phyloP scores from a whole-genome alignment of 2,888 invertebrate genomes.

The Gymnosoma rotundatum region DNA sequence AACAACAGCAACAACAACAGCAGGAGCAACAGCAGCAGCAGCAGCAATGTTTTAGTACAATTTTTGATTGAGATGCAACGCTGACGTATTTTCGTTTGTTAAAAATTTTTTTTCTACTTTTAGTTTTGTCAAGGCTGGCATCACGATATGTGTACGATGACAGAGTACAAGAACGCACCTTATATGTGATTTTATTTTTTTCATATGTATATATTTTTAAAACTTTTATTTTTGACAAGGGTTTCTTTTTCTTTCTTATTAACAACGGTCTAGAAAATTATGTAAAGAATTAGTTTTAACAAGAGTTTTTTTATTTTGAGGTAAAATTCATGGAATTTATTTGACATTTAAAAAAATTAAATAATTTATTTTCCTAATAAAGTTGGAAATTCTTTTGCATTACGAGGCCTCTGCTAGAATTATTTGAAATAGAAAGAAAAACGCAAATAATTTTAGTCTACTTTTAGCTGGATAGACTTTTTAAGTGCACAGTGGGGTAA shows the following conservation, averaged over 20 bases:
- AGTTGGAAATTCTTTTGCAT: slow-evolving; percentile 18
- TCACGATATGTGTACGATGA: slow-evolving; percentile 6
- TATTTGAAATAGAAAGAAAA: background rate
- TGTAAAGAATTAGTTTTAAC: background rate
- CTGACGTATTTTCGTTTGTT: slow-evolving; percentile 6
- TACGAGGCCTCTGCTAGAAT: background rate
- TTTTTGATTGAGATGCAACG: slow-evolving; percentile 65
- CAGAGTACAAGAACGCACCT: slow-evolving; percentile 49
- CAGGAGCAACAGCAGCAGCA: background rate
- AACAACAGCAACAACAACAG: background rate
- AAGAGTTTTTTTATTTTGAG: background rate
- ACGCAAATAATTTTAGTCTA: no score
- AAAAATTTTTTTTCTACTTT: slow-evolving; percentile 11
- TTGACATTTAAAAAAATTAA: slow-evolving; percentile 58
- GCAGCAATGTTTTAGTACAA: slow-evolving; percentile 6
- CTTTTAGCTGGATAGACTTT: no score
- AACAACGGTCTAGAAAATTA: slow-evolving; percentile 35
- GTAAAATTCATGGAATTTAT: slow-evolving; percentile 31
- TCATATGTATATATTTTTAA: background rate
- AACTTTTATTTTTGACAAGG: slow-evolving; percentile 12
- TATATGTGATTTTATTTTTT: slow-evolving; percentile 11
- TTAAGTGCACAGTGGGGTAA: no score
- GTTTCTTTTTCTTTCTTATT: slow-evolving; percentile 1
- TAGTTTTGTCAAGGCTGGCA: slow-evolving; percentile 46
- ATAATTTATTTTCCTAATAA: slow-evolving; percentile 39